Evolutionary conservation across 2,797 vertebrate species (phyloP).

Genomic region (Muscicapa comitata): DNA sequence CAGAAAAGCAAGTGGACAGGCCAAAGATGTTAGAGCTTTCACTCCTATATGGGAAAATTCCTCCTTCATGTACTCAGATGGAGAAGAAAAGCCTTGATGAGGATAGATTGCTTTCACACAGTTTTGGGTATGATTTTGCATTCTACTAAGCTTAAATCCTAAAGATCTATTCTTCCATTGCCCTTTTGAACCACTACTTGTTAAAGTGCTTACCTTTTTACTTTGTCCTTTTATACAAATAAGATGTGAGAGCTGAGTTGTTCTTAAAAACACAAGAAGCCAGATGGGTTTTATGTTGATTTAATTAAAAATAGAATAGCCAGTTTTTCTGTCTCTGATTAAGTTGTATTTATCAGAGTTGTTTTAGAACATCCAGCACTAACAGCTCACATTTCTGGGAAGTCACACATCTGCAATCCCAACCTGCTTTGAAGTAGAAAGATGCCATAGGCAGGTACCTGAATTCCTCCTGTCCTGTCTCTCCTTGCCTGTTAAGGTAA

Average conservation of each 20-base stretch:
- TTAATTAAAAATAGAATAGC: neutral
- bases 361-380: neutral
- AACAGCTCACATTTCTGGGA: neutral
- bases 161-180: neutral
- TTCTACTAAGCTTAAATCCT: neutral
- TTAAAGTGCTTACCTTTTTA: neutral
- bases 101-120: neutral
- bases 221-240: neutral
- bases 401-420: neutral
- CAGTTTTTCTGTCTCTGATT: neutral
- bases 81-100: neutral
- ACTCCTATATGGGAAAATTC: neutral
- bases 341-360: neutral
- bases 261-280: neutral
- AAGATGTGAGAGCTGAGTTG: neutral
- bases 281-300: neutral
- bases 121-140: constrained; percentile 3
- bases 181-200: neutral
- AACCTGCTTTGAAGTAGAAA: neutral
- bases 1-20: neutral
- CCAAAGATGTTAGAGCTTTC: neutral
- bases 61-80: neutral
- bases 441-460: fast-evolving
- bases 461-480: neutral
- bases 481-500: neutral